These are phyloP conservation scores for Perodicticus potto DNA, from an alignment of 2,797 vertebrate genomes.

Conservation along the genomic window DNA sequence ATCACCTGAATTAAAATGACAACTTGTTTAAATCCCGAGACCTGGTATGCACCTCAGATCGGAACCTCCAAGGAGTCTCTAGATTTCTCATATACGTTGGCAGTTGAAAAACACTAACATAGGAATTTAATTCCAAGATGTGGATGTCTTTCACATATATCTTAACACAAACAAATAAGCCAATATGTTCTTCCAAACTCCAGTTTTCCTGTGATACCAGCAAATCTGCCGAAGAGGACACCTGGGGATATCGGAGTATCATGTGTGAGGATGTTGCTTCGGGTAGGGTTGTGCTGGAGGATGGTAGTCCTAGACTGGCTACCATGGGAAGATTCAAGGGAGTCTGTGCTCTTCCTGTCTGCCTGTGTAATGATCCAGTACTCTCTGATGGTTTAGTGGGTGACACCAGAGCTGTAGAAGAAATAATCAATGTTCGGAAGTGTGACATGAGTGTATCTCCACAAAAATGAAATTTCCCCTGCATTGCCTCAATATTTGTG, in stretches of 20 bases:
- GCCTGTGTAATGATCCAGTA: neutral
- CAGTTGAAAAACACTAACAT: neutral
- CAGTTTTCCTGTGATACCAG: neutral
- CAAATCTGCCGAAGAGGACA: too few relatives aligned
- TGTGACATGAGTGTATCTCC: neutral
- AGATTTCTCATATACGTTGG: neutral
- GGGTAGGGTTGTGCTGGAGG: too few relatives aligned
- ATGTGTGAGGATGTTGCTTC: neutral
- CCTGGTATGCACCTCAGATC: neutral
- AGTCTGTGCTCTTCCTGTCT: neutral
- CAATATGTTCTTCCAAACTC: neutral
- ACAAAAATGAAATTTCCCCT: neutral
- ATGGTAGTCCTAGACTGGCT: neutral
- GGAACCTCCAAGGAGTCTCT: neutral
- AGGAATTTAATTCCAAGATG: neutral
- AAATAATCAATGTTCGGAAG: neutral
- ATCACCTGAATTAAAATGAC: neutral
- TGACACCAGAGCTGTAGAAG: neutral
- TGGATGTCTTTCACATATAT: neutral
- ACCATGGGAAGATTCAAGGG: too few relatives aligned
- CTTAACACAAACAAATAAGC: neutral
- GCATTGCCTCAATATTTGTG: neutral
- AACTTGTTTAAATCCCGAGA: neutral
- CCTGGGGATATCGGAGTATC: neutral
- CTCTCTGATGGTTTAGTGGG: neutral